These are phyloP conservation scores for Pituophis catenifer DNA, from an alignment of 2,113 vertebrate species.

Conservation along the genomic window DNA sequence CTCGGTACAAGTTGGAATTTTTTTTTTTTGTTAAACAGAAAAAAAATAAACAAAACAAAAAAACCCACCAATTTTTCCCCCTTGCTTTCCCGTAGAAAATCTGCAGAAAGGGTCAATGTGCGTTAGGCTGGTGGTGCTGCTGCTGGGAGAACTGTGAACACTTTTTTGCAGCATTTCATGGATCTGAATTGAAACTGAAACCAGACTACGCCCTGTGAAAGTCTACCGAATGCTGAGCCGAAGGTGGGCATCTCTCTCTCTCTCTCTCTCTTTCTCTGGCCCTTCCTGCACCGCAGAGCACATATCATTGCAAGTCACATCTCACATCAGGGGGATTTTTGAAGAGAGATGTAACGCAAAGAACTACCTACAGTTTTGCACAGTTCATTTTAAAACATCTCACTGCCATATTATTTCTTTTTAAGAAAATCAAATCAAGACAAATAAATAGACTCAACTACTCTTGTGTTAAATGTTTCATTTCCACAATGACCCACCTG, in stretches of 20 bases:
- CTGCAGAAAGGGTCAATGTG: constrained; percentile 61
- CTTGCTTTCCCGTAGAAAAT: constrained; percentile 44
- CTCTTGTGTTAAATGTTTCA: constrained; percentile 38
- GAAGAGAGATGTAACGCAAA: constrained; percentile 68
- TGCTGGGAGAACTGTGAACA: constrained; percentile 56
- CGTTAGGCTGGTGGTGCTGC: constrained; percentile 54
- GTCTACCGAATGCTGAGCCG: constrained; percentile 76
- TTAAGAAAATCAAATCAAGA: constrained; percentile 73
- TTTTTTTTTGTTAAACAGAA: constrained; percentile 7
- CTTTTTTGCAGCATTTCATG: constrained; percentile 75
- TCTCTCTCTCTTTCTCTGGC: neutral
- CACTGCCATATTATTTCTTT: constrained; percentile 52
- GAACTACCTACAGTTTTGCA: constrained; percentile 61
- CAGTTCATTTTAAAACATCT: constrained; percentile 67
- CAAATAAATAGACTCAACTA: constrained; percentile 92
- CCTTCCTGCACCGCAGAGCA: constrained; percentile 46
- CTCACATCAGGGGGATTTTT: constrained; percentile 58
- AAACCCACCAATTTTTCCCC: constrained; percentile 28
- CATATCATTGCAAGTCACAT: constrained; percentile 53
- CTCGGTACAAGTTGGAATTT: constrained; percentile 61
- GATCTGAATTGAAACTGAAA: constrained; percentile 70
- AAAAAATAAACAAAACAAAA: constrained; percentile 59
- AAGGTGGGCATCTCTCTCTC: constrained; percentile 1
- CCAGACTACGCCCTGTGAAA: constrained; percentile 61
- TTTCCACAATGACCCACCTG: constrained; percentile 72